Evolutionary conservation across 2,797 vertebrate genomes (phyloP), one percentile per base, ranked within the genome.

Genomic region (Falco cherrug): DNA sequence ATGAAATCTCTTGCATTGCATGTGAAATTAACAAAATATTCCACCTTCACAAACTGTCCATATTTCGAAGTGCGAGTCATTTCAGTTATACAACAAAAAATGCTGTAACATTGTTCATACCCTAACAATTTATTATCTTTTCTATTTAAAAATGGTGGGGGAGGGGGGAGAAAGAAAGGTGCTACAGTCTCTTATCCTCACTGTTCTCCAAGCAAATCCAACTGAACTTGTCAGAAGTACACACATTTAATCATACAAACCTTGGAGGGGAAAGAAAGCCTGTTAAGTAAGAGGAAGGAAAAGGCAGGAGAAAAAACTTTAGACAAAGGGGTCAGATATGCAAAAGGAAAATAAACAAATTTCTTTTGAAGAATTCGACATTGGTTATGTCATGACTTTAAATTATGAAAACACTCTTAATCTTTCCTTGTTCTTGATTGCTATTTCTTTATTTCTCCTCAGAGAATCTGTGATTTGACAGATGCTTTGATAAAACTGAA

Each of bases 91-190:
- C 3, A 16, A 68, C 12, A 39, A 91, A 81, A 63, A 11, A 51
- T 11, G 3, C 50, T 56, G 7, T 37, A 54, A 78, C 8, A 18
- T 39, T 86, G 4, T 57, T 89, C 33, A 67, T 74, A 70, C 2
- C 8, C 0, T 1, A 90, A 75, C 4, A 73, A 26, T 4, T 39
- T 6, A 39, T 17, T 29, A 43, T 8, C 0, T 47, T 70, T 54
- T 31, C 26, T 14, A 57, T 43, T 43, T 37, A 37, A 74, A 47
- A 5, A 9, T 8, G 4, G 13, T 10, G 19, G 8, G 11, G 8
- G 8, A 10, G 2, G 3, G 1, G 1, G 5, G 1, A 6, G 2
- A 3, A 4, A 8, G 2, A 14, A 11, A 51, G 33, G 3, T 7
- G 1, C 56, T n/a, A 41, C 16, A 57, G 19, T 74, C 7, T 60